Base-by-base conservation (phyloP, 1,140 invertebrate genomes). In the Aphidius gifuensis region DNA sequence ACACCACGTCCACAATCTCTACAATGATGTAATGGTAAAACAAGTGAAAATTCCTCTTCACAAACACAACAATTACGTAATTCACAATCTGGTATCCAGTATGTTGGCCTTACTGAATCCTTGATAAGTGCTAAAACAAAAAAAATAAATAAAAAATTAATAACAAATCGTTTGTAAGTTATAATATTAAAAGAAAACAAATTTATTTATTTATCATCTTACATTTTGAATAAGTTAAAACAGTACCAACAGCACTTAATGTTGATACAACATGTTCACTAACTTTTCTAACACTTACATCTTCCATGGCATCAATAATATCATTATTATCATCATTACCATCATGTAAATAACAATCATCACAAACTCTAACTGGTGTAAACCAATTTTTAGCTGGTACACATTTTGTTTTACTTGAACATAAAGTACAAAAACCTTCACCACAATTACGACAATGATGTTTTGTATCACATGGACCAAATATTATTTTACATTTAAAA, bases 391-490 rank as follows among this genome's bases (percentile, higher is more conserved):
- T 81, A 5, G 80, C 75, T 6, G 88, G 88, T 38, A 91, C 88
- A 21, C 86, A 83, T 61, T 83, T 80, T 9, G 73, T 79, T 42
- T 83, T 82, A 3, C 83, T 84, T 2, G 87, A 89, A 71, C 89
- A 91, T 9, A 76, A 74, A 53, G 85, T 81, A 70, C 91, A 88
- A 69, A 92, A 88, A 46, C 89, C 88, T 74, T 90, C 83, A 21
- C 89, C 89, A 73, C 89, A 93, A 0, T 85, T 81, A 39, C 92
- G 85, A 71, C 92, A 94, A 68, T 93, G 92, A 72, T 93, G 92
- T 65, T 92, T 93, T 4, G 82, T 80, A 32, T 82, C 83, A 6
- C 75, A 76, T 6, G 75, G 66, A 23, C 71, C 71, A 65, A 89
- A 88, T 16, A 70, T 67, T 57, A 73, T 79, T 64, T 85, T 81